Evolutionary conservation across 2,797 vertebrate genomes (phyloP), one percentile per base, ranked within the genome.

Genomic region (Leuciscus waleckii): DNA sequence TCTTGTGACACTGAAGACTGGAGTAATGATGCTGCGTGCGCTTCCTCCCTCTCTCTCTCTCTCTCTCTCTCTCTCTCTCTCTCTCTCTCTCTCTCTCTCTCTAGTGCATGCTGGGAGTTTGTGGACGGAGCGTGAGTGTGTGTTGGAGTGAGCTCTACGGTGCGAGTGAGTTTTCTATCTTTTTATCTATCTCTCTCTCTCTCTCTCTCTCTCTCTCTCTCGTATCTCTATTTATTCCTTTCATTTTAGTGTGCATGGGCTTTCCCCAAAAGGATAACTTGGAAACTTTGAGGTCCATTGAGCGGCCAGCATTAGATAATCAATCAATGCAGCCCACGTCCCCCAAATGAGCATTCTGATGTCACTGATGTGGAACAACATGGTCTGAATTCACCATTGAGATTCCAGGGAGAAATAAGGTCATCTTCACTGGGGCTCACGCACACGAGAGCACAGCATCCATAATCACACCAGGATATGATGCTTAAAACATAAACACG

Each of bases 251-350:
- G 81, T 82, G 37, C 23, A 81, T 68, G 43, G 70, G 37, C 67
- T 70, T 49, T 65, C 41, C 41, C 29, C 29, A 41, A 87, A 79
- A 84, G 35, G 29, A 56, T 32, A 77, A 67, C 74, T 68, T 76
- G 69, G 77, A 85, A 85, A 85, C 77, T 82, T 86, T 37, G 68
- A 74, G 79, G 35, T 58, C 79, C 51, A 79, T 65, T 58, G 76
- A 80, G 51, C 63, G 54, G 56, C 63, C 21, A 17, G 9, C 8
- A 26, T 74, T 32, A 74, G 51, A 39, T 74, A 74, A 79, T 83
- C 85, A 73, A 46, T 82, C 81, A 82, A 32, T 79, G 29, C n/a
- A 46, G 14, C 54, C 29, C 14, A 54, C 16, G 2, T 19, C 65
- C 58, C 56, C 68, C 43, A 70, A 65, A 68, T 82, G 68, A 87